These are phyloP conservation scores for Zootoca vivipara DNA, from an alignment of 2,113 vertebrate genomes.

Conservation along the genomic window DNA sequence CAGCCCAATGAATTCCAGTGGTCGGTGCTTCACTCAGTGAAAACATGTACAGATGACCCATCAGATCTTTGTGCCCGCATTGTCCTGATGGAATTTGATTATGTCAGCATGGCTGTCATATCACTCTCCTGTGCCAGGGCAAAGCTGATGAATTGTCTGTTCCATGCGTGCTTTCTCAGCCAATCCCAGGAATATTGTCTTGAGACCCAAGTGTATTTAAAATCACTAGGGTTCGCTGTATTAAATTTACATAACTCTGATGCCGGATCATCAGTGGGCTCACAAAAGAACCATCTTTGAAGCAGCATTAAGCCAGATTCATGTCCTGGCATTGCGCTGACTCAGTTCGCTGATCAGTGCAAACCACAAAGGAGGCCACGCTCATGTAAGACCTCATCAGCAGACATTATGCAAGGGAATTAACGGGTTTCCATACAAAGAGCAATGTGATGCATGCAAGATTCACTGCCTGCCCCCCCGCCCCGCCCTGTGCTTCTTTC, in stretches of 20 bases:
- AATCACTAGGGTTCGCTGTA: slow-evolving; percentile 27
- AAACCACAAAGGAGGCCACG: background rate
- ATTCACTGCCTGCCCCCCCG: no score
- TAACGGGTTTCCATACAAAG: background rate
- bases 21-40: background rate
- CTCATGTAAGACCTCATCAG: background rate
- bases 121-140: background rate
- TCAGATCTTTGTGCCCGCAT: background rate
- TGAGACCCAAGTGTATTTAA: background rate
- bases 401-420: background rate
- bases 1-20: slow-evolving; percentile 27
- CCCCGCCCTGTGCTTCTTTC: background rate
- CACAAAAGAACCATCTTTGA: slow-evolving; percentile 32
- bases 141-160: background rate
- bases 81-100: slow-evolving; percentile 3
- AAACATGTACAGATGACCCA: background rate
- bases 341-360: slow-evolving; percentile 18
- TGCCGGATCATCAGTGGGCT: slow-evolving; percentile 30
- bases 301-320: slow-evolving; percentile 37
- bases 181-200: slow-evolving; percentile 15
- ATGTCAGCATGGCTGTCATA: background rate
- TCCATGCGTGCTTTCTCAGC: background rate
- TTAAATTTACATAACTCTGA: slow-evolving; percentile 40
- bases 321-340: slow-evolving; percentile 26
- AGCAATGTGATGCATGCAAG: background rate